Evolutionary conservation across 1,140 invertebrate genomes (phyloP), one percentile per base, ranked within the genome.

Genomic region (Drosophila kurseongensis): DNA sequence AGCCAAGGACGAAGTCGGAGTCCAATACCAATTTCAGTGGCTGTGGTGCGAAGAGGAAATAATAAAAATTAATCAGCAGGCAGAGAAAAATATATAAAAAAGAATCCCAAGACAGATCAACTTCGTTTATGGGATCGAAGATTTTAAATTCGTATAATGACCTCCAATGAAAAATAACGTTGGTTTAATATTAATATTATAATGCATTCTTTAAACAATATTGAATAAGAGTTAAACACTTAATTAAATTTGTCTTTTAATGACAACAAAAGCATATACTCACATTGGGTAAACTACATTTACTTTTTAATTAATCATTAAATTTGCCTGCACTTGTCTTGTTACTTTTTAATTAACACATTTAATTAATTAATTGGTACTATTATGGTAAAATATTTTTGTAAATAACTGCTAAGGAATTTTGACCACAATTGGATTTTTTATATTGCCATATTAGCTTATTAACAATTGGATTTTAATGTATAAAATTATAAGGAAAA

Each of bases 21-120:
- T 71, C 67, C 80, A 82, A 56, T 78, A 61, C 52, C 78, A 75
- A 78, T 85, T 77, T 66, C 82, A 66, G 51, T 75, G 67, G 52
- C 56, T 61, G 55, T 68, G 61, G 62, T 54, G 68, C 55, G 52
- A 79, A 88, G 48, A 72, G 78, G 65, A 81, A 90, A 90, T 90
- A 81, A 84, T 84, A 90, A 85, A 90, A 90, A 85, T 90, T 74
- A 82, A 82, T 73, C 84, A 85, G 80, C 57, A 65, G 65, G 42
- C 67, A 72, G 63, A 65, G 50, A n/a, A 60, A 23, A 35, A 47
- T 32, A 65, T 48, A 55, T 45, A 62, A 45, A 69, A 16, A 51
- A 40, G 56, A 1, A 60, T 32, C n/a, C 40, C 10, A 32, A 48
- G 41, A 10, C 4, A 0, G 14, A 5, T 13, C 35, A 56, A 58